Conservation (phyloP, 1,140 invertebrate genomes). For the Zophobas morio region DNA sequence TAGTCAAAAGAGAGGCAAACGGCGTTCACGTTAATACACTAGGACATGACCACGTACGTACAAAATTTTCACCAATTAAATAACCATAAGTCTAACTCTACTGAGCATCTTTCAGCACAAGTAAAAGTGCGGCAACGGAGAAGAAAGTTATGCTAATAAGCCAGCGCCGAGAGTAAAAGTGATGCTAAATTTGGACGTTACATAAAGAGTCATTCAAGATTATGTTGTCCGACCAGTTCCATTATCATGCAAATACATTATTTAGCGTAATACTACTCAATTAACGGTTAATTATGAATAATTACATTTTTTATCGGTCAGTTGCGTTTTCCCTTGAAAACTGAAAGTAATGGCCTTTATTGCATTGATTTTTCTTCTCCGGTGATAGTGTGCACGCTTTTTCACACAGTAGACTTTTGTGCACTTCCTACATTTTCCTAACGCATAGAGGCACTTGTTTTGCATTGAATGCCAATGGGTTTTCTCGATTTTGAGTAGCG, state of each 20-base stretch:
- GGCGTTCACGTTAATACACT: conserved; percentile 16
- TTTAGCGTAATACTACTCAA: not conserved
- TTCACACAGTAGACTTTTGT: not conserved
- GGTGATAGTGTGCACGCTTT: conserved; percentile 8
- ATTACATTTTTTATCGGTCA: conserved; percentile 31
- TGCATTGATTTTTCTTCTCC: conserved; percentile 21
- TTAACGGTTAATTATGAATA: conserved; percentile 31
- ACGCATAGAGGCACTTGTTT: conserved; percentile 12
- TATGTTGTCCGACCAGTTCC: not conserved
- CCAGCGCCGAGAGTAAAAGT: conserved; percentile 31
- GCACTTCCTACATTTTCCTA: conserved; percentile 8
- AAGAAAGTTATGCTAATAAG: conserved; percentile 43
- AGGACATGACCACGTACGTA: conserved; percentile 51
- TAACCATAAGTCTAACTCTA: not conserved
- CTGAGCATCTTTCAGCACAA: conserved; percentile 1
- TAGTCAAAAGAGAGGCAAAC: conserved; percentile 57
- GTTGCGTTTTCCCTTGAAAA: conserved; percentile 43
- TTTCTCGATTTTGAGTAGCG: conserved; percentile 1
- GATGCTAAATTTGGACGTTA: conserved; percentile 39
- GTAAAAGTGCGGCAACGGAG: conserved; percentile 31
- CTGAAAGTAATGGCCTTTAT: conserved; percentile 42
- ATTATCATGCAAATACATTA: not conserved
- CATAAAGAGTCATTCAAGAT: not conserved
- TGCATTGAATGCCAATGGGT: not conserved
- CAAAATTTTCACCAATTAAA: not conserved